Evolutionary conservation across 53 echinoderm and acorn worm genomes (phyloP).

Genomic region (Hippasteria phrygiana): DNA sequence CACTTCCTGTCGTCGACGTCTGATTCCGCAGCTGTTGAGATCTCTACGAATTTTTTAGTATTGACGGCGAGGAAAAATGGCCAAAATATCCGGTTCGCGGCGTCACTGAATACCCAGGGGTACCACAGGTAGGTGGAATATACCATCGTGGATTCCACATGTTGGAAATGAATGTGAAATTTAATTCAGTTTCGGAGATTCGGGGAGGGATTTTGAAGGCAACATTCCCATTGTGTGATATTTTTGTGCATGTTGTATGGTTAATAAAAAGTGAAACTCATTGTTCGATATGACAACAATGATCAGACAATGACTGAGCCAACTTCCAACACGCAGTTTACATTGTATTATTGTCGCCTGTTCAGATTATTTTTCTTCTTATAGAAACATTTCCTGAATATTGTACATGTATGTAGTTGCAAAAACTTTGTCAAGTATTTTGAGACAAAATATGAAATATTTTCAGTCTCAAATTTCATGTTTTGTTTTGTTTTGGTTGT

Average conservation of each 20-base stretch:
- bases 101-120: not conserved
- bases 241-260: not conserved
- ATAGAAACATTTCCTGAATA: too few relatives aligned
- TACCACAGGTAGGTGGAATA: not conserved
- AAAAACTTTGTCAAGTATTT: too few relatives aligned
- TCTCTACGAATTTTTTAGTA: not conserved
- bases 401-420: too few relatives aligned
- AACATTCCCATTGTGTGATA: not conserved
- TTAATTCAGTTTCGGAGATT: not conserved
- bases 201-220: not conserved
- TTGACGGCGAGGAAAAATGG: not conserved
- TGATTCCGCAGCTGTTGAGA: constrained; percentile 20
- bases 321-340: too few relatives aligned
- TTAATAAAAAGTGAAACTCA: too few relatives aligned
- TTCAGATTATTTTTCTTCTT: too few relatives aligned
- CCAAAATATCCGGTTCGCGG: constrained; percentile 18
- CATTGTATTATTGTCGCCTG: too few relatives aligned
- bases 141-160: not conserved
- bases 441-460: too few relatives aligned
- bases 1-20: constrained; percentile 44
- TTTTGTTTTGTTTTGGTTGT: too few relatives aligned
- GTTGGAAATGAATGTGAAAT: not conserved
- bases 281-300: too few relatives aligned
- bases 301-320: too few relatives aligned
- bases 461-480: too few relatives aligned